These are phyloP conservation scores for Drosophila gunungcola DNA, from an alignment of 1,140 invertebrate species.

Conservation along the genomic window DNA sequence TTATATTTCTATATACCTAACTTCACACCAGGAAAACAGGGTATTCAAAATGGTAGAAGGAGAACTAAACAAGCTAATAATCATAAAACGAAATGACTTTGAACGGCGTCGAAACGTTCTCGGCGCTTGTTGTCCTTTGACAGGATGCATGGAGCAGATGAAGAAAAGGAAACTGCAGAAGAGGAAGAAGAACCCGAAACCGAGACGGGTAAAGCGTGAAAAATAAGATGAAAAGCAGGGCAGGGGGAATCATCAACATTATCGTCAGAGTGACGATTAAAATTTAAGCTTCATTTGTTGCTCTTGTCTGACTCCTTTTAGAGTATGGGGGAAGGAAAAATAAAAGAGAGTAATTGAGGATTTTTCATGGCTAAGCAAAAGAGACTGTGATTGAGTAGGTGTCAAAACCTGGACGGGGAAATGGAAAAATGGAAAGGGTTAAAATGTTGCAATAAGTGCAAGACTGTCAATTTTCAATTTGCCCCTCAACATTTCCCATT, in stretches of 20 bases:
- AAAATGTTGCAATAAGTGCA: slow-evolving; percentile 30
- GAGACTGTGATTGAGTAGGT: slow-evolving; percentile 68
- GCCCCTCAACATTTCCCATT: neutral
- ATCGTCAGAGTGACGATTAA: slow-evolving; percentile 80
- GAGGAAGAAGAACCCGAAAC: slow-evolving; percentile 10
- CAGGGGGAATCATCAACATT: slow-evolving; percentile 67
- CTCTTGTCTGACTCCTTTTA: slow-evolving; percentile 37
- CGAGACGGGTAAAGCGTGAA: slow-evolving; percentile 18
- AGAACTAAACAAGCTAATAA: slow-evolving; percentile 84
- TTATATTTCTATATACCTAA: neutral
- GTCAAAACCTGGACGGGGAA: slow-evolving; percentile 43
- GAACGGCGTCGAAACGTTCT: slow-evolving; percentile 71
- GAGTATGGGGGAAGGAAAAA: slow-evolving; percentile 3
- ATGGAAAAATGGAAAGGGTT: slow-evolving; percentile 11
- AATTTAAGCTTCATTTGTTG: slow-evolving; percentile 84
- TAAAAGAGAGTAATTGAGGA: slow-evolving; percentile 9
- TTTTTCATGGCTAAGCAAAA: slow-evolving; percentile 35
- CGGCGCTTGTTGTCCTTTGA: slow-evolving; percentile 42
- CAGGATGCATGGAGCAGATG: slow-evolving; percentile 38
- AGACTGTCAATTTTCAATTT: slow-evolving; percentile 40
- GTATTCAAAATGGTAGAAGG: slow-evolving; percentile 22
- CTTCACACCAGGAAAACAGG: neutral
- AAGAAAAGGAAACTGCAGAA: slow-evolving; percentile 30
- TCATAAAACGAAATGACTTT: slow-evolving; percentile 85
- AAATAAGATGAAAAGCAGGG: slow-evolving; percentile 27